These are phyloP conservation scores for Drosophila stalkeri DNA, from an alignment of 2,888 invertebrate genomes.

Conservation along the genomic window DNA sequence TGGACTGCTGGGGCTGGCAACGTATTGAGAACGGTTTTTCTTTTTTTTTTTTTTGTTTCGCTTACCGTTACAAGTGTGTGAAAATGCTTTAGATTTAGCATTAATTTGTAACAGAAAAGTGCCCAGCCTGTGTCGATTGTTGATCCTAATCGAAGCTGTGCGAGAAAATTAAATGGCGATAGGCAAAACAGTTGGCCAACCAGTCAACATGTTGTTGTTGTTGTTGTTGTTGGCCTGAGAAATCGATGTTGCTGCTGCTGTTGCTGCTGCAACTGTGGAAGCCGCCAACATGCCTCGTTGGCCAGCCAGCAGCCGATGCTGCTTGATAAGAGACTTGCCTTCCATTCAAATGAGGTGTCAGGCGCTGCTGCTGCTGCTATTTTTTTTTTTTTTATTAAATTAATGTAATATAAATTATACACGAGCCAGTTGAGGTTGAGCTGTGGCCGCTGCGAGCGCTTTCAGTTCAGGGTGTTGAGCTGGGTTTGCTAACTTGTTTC, in stretches of 20 bases:
- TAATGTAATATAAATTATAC: slow-evolving; percentile 61
- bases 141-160: slow-evolving; percentile 76
- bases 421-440: slow-evolving; percentile 33
- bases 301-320: slow-evolving; percentile 32
- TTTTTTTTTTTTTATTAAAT: slow-evolving; percentile 30
- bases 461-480: background rate
- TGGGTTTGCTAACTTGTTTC: slow-evolving; percentile 57
- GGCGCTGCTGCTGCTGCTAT: slow-evolving; percentile 16
- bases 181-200: slow-evolving; percentile 65
- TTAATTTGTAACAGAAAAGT: slow-evolving; percentile 66
- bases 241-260: slow-evolving; percentile 43
- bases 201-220: slow-evolving; percentile 49
- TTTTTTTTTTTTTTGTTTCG: background rate
- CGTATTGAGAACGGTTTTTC: slow-evolving; percentile 45
- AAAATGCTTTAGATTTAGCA: slow-evolving; percentile 78
- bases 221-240: slow-evolving; percentile 31
- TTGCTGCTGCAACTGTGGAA: slow-evolving; percentile 4
- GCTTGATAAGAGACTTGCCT: slow-evolving; percentile 49
- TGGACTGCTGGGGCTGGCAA: slow-evolving; percentile 9
- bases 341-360: slow-evolving; percentile 75
- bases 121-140: slow-evolving; percentile 64
- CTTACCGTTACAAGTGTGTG: slow-evolving; percentile 76
- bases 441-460: background rate
- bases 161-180: slow-evolving; percentile 69
- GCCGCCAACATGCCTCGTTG: slow-evolving; percentile 11